Evolutionary conservation across 23 tunicate genomes (phyloP).

Genomic region (Botrylloides violaceus): DNA sequence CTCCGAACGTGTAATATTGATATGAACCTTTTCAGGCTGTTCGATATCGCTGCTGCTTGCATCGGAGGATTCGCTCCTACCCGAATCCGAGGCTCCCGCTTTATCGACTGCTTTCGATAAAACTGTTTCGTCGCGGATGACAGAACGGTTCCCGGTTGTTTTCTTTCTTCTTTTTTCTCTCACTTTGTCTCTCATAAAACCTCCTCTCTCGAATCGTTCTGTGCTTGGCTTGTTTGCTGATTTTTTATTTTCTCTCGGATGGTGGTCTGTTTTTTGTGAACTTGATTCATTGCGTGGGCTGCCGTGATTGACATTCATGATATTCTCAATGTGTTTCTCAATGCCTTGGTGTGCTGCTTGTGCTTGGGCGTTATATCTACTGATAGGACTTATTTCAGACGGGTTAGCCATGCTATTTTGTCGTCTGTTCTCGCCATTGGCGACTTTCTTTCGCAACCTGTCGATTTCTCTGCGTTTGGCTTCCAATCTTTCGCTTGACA

Average conservation of each 20-base stretch:
- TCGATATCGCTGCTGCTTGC: neutral
- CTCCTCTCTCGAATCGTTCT: neutral
- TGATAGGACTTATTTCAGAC: neutral
- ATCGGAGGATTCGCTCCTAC: no score
- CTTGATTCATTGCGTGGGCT: neutral
- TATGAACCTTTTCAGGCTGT: no score
- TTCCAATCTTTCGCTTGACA: neutral
- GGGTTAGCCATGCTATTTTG: neutral
- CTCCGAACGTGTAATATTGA: no score
- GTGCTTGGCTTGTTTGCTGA: neutral
- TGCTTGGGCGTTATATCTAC: neutral
- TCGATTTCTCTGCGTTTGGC: neutral
- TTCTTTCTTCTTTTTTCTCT: neutral
- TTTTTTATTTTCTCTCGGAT: neutral
- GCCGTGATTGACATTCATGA: neutral
- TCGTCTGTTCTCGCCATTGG: neutral
- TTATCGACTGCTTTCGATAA: neutral
- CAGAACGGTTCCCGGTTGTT: no score
- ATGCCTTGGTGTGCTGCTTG: neutral
- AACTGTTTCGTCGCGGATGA: neutral
- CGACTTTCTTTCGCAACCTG: neutral
- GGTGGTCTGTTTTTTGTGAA: neutral
- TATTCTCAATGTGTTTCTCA: neutral
- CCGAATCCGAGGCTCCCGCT: neutral
- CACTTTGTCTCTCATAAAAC: constrained; percentile 1